Base-by-base conservation (phyloP, 2,888 invertebrate species). In the Chelonus formosanus region DNA sequence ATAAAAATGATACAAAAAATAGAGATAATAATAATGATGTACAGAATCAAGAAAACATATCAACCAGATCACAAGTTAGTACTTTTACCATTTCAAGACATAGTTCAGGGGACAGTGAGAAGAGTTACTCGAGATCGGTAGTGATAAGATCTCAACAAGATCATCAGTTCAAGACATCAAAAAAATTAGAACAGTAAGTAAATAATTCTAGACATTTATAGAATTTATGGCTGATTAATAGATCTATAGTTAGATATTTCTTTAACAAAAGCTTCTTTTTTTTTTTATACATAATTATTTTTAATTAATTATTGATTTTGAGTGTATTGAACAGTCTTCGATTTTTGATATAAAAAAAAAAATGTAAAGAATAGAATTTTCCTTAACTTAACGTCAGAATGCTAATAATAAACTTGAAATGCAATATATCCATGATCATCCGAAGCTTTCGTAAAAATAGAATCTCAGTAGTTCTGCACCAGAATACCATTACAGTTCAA, bases 161-260 rank as follows among this genome's bases (percentile, higher is more conserved):
- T 64, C 75, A 74, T 64, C 74, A 79, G 40, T 74, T 82, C 58
- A 81, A 82, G 69, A 76, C 78, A 4, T 78, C 81, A 1, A 82
- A 80, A 44, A 84, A 84, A 67, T 78, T 84, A 3, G 81, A 82
- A 68, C 82, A 83, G 84, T 84, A 68, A 79, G 83, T 80, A 70
- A 6, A 48, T 62, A 43, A 61, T 3, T 32, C 31, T 31, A 5
- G 5, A 4, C 10, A 10, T 55, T 47, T 5, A 48, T 40, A 31
- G 31, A 35, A 48, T 8, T 48, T 8, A 48, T 34, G 20, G 2
- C 20, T 20, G 20, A 20, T 20, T 20, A 20, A 20, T 20, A 1
- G 20, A 20, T 20, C 20, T 20, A 20, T 20, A 20, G 20, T 20
- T 20, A 1, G 20, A 20, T 20, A 20, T 20, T 20, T 20, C 20